phyloP scores from a whole-genome alignment of 2,797 vertebrate genomes.

The Neopelma chrysocephalum region DNA sequence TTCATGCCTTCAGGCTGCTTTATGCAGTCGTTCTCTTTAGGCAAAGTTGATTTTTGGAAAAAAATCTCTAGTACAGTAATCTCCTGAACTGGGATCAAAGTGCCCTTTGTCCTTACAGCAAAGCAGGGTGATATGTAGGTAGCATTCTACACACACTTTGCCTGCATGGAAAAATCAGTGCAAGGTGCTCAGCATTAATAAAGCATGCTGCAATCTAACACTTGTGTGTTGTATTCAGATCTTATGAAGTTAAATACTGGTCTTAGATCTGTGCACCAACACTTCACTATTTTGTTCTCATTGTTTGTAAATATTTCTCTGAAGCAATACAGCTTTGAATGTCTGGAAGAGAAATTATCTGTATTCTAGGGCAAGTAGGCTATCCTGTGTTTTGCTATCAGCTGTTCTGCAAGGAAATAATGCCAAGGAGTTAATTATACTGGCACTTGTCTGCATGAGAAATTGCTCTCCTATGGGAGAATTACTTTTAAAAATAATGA shows the following conservation, averaged over 20 bases:
- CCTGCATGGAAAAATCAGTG: neutral
- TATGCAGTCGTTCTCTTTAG: neutral
- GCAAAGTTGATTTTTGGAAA: neutral
- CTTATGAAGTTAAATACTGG: neutral
- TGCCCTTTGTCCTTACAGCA: conserved; percentile 40
- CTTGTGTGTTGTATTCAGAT: neutral
- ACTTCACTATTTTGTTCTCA: neutral
- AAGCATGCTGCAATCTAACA: neutral
- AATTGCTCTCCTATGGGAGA: neutral
- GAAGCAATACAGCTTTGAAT: neutral
- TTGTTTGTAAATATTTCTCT: neutral
- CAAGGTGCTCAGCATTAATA: neutral
- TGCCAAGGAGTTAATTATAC: neutral
- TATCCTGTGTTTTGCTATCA: neutral
- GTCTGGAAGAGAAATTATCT: neutral
- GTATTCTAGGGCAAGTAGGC: neutral
- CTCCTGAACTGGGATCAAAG: neutral
- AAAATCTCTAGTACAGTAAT: conserved; percentile 15
- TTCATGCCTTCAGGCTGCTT: neutral
- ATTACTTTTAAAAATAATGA: neutral
- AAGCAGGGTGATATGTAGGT: neutral
- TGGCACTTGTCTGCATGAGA: neutral
- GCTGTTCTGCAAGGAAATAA: neutral
- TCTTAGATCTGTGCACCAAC: neutral
- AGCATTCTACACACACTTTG: neutral